Evolutionary conservation across 2,113 vertebrate species (phyloP).

Genomic region (Herpailurus yagouaroundi): DNA sequence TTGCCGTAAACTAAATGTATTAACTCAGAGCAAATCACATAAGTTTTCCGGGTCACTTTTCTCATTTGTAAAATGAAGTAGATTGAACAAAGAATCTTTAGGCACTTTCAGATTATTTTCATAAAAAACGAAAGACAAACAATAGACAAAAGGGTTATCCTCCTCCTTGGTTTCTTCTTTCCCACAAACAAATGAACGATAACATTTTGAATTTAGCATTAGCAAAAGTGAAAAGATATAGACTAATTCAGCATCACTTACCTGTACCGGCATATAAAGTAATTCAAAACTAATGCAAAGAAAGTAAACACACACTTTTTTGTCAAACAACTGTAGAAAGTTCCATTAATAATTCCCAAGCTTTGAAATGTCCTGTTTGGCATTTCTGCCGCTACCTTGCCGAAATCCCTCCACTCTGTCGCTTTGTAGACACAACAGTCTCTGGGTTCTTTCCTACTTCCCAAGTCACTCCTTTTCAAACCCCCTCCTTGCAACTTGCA

Average conservation of each 20-base stretch:
- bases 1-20: not conserved
- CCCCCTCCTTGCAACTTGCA: not conserved
- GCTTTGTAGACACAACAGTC: not conserved
- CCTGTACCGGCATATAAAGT: not conserved
- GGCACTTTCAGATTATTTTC: not conserved
- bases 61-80: not conserved
- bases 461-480: not conserved
- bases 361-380: not conserved
- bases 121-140: not conserved
- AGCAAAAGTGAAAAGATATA: not conserved
- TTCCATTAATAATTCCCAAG: not conserved
- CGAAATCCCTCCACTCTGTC: not conserved
- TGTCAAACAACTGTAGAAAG: not conserved
- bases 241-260: not conserved
- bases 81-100: not conserved
- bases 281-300: not conserved
- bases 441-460: not conserved
- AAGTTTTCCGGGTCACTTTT: not conserved
- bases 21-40: not conserved
- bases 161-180: not conserved
- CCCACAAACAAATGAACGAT: not conserved
- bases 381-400: not conserved
- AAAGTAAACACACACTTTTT: not conserved
- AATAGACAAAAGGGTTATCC: not conserved
- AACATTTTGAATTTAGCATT: not conserved